Percentiles rank a stretch among this genome's conserved stretches.
Evolutionary conservation across 2,888 invertebrate genomes (phyloP).

Genomic region (Fabriciana adippe): DNA sequence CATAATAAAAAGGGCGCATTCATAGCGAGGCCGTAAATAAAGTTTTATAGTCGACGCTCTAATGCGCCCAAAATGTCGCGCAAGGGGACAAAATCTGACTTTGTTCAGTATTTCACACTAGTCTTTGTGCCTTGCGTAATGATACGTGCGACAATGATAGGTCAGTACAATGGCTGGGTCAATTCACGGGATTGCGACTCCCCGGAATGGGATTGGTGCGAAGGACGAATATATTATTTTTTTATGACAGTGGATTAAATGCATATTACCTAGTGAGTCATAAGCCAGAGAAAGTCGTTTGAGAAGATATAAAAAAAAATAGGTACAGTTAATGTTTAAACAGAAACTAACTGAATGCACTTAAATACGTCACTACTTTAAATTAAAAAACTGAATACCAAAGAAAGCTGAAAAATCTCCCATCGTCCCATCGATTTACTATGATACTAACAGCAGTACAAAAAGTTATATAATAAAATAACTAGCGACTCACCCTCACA

Average conservation of each 20-base stretch:
- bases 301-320: background rate
- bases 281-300: conserved; percentile 8
- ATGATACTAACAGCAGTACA: no score
- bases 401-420: no score
- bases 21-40: conserved; percentile 73
- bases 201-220: conserved; percentile 18
- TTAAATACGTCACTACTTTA: no score
- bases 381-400: no score
- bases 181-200: conserved; percentile 23
- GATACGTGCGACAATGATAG: conserved; percentile 20
- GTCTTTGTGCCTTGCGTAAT: conserved; percentile 32
- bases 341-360: background rate
- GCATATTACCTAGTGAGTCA: conserved; percentile 20
- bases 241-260: conserved; percentile 30
- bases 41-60: conserved; percentile 75
- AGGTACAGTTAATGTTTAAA: background rate
- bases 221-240: conserved; percentile 27
- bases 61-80: conserved; percentile 72
- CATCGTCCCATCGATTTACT: no score
- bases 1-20: conserved; percentile 78
- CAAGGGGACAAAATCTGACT: conserved; percentile 25
- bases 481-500: no score
- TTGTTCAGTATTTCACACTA: conserved; percentile 38
- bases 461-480: no score
- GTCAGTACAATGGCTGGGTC: conserved; percentile 26